Conservation (phyloP, 2,113 vertebrate genomes). For the Leptobrachium ailaonicum region DNA sequence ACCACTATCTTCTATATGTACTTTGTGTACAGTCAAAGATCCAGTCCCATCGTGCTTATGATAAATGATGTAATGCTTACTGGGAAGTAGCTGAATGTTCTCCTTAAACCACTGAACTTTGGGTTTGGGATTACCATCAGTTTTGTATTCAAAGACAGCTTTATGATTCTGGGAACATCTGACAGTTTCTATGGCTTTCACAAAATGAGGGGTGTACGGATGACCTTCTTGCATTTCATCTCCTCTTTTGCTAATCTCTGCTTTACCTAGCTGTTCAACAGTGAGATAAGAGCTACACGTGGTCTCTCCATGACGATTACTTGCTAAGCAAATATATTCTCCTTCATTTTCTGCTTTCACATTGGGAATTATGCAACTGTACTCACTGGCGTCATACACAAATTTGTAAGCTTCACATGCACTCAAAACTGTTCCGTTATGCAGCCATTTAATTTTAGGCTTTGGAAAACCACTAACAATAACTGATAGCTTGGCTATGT, state of each 20-base stretch:
- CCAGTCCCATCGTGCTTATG: slow-evolving; percentile 75
- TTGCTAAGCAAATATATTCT: slow-evolving; percentile 80
- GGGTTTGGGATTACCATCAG: slow-evolving; percentile 72
- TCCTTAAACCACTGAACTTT: slow-evolving; percentile 79
- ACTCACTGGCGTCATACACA: slow-evolving; percentile 77
- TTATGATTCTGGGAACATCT: slow-evolving; percentile 70
- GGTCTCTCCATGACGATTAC: slow-evolving; percentile 74
- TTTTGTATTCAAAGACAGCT: slow-evolving; percentile 73
- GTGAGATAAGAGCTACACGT: slow-evolving; percentile 77
- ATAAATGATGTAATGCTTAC: slow-evolving; percentile 61
- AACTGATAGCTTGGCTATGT: slow-evolving; percentile 79
- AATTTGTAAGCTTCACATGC: slow-evolving; percentile 72
- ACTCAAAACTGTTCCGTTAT: slow-evolving; percentile 70
- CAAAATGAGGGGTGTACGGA: slow-evolving; percentile 69
- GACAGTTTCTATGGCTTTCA: slow-evolving; percentile 67
- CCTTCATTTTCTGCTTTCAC: slow-evolving; percentile 77
- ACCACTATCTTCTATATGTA: slow-evolving; percentile 70
- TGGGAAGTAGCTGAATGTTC: slow-evolving; percentile 66
- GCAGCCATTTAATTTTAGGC: slow-evolving; percentile 86
- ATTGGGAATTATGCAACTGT: slow-evolving; percentile 78
- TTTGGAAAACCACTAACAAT: slow-evolving; percentile 76
- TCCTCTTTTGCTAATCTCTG: slow-evolving; percentile 6
- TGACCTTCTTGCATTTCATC: slow-evolving; percentile 15
- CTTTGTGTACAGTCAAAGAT: slow-evolving; percentile 68
- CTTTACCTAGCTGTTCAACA: slow-evolving; percentile 64